Evolutionary conservation across 2,113 vertebrate genomes (phyloP), one percentile per base, ranked within the genome.

Genomic region (Paracanthobrama guichenoti): DNA sequence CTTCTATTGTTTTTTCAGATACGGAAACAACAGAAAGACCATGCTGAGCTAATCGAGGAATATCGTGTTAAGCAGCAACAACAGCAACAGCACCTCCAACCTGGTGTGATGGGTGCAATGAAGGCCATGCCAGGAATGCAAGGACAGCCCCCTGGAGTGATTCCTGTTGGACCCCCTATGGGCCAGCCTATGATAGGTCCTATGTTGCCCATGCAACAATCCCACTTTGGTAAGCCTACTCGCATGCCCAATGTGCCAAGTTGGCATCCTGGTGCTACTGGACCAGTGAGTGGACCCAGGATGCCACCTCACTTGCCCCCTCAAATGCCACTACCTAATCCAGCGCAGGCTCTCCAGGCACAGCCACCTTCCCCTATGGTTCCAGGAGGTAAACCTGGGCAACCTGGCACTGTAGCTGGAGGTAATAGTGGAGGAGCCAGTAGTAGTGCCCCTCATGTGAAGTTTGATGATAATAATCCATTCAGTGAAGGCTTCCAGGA

Each of bases 401-500:
- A 85, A 26, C 72, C 87, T 75, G 80, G 46, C 0, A 85, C 80
- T 55, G 78, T 88, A 16, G 78, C 92, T 48, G 81, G 80, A 12
- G 73, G 79, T 48, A 84, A 76, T 1, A 72, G 46, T 3, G 86
- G 6, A 67, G 73, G 86, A 90, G 3, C 87, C 91, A 9, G 93
- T 91, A 78, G 81, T 16, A 14, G 76, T 22, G 62, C 76, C 2
- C 93, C 94, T 0, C 93, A 96, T 75, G 97, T 99, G 28, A 96
- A 99, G 79, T 99, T 99, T 82, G 97, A 99, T 20, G 97, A 99
- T 93, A 99, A 98, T 87, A 99, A 99, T 90, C 98, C 98, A 2
- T 99, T 99, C 28, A 99, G 98, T 57, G 98, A 99, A 81, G 96
- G 96, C 3, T 99, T 99, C 89, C 97, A 98, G 87, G 97, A 99